Evolutionary conservation across 1,140 invertebrate species (phyloP).

Genomic region (Camponotus vicinus): DNA sequence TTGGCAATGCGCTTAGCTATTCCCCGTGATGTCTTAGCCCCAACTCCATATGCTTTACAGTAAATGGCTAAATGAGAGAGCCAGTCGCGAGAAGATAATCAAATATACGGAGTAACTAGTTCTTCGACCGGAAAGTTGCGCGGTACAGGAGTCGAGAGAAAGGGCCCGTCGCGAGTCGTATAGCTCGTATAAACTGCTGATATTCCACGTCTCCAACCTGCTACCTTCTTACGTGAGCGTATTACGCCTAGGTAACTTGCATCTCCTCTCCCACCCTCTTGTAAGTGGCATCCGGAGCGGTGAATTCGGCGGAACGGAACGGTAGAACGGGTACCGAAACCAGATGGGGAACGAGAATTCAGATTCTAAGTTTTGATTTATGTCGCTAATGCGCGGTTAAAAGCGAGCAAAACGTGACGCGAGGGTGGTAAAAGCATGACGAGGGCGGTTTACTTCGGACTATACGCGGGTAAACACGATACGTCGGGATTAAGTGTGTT

Average conservation of each 20-base stretch:
- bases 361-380: slow-evolving; percentile 83
- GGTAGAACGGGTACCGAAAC: slow-evolving; percentile 35
- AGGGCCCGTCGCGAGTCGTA: slow-evolving; percentile 5
- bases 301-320: slow-evolving; percentile 73
- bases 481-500: slow-evolving; percentile 31
- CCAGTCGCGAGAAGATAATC: slow-evolving; percentile 22
- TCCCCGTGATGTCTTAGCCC: slow-evolving; percentile 27
- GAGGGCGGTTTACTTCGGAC: slow-evolving; percentile 50
- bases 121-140: slow-evolving; percentile 31
- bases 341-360: slow-evolving; percentile 72
- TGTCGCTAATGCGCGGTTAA: slow-evolving; percentile 74
- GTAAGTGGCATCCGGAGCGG: slow-evolving; percentile 35
- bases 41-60: slow-evolving; percentile 37
- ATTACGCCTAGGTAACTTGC: slow-evolving; percentile 54
- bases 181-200: slow-evolving; percentile 34
- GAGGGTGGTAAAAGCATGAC: slow-evolving; percentile 73
- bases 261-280: background rate
- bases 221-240: slow-evolving; percentile 52
- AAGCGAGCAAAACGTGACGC: slow-evolving; percentile 64
- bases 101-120: slow-evolving; percentile 52
- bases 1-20: slow-evolving; percentile 29
- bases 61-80: slow-evolving; percentile 55
- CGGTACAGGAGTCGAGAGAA: slow-evolving; percentile 26
- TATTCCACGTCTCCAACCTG: slow-evolving; percentile 59
- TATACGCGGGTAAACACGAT: slow-evolving; percentile 39